Base-by-base conservation (phyloP, 1,140 invertebrate species). In the Drosophila jambulina region DNA sequence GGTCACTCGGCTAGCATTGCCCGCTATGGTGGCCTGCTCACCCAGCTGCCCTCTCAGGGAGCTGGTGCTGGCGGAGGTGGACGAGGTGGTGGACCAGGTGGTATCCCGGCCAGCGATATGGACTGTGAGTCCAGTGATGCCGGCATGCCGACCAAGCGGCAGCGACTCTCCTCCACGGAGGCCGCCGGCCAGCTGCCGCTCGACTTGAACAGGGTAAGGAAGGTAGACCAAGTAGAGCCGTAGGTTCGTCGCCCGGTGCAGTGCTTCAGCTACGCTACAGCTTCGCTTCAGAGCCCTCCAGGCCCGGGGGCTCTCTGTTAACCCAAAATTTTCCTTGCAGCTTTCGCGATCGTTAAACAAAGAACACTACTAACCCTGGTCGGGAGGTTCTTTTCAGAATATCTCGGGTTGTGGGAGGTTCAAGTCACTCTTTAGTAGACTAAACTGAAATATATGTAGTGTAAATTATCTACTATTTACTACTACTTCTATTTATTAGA, bases 1-100 rank as follows among this genome's bases (percentile, higher is more conserved):
- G 92, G 92, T 0, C 92, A 93, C 29, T 93, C 92, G 3, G 91
- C 92, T 0, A 91, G 81, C 46, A 92, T 93, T 45, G 92, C 92
- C 0, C 76, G 92, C 2, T 93, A 92, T 34, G 91, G 91, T 21
- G 78, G 77, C 23, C 75, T 92, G 23, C 53, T 92, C 0, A 54
- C 82, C 25, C 91, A 92, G 57, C 40, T 92, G 53, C 84, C 83
- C 1, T 48, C 43, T 10, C 70, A 74, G 68, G 68, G 67, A 10
- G n/a, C 45, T 23, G 54, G 70, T 19, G 38, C 15, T 38, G n/a
- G 51, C 7, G 68, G 67, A 8, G 69, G 53, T 56, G 53, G 49
- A 10, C 78, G 76, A 27, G 67, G 61, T 10, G 21, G 49, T 13
- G 53, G 53, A 21, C 65, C 63, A 38, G 71, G 61, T 3, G 51